Evolutionary conservation across 1,140 invertebrate species (phyloP), one percentile per base, ranked within the genome.

Genomic region (Zaprionus ghesquierei): DNA sequence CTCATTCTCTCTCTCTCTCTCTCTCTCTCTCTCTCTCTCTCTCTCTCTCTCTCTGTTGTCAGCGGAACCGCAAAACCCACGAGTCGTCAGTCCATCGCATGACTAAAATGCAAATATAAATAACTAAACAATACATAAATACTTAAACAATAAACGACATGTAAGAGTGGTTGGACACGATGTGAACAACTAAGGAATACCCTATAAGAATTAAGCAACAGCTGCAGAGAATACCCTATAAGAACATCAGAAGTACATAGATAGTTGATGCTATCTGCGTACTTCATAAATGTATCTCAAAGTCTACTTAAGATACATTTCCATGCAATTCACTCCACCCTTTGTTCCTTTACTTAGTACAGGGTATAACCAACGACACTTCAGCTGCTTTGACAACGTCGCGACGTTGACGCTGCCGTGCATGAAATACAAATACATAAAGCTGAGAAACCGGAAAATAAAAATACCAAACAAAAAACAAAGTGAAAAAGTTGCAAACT

Each of bases 31-130:
- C 13, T 41, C 35, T 41, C n/a, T 13, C 13, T 41, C n/a, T 41
- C n/a, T 38, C 31, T 33, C 10, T 33, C 31, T 33, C 31, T 33
- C 31, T 1, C 31, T 49, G 31, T 63, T 53, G 33, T 50, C 50
- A 69, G 55, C 64, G 54, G 41, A 66, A 61, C 49, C 56, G 56
- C 58, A 78, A 54, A 62, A 76, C 12, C 15, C 56, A 53, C 25
- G 35, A 58, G 38, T 20, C 56, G n/a, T n/a, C n/a, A n/a, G n/a
- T n/a, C 55, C 38, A 53, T 85, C 68, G 78, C 82, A 78, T 87
- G 81, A 87, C 82, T 87, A 69, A 86, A 78, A 87, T 78, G 82
- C 70, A 87, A 86, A 86, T 81, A 75, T 63, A 84, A 76, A 76
- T 69, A 75, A 64, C 55, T 61, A 70, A 75, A 49, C 31, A 59